Evolutionary conservation across 2,888 invertebrate species (phyloP), one percentile per base, ranked within the genome.

Genomic region (Plagodis dolabraria): DNA sequence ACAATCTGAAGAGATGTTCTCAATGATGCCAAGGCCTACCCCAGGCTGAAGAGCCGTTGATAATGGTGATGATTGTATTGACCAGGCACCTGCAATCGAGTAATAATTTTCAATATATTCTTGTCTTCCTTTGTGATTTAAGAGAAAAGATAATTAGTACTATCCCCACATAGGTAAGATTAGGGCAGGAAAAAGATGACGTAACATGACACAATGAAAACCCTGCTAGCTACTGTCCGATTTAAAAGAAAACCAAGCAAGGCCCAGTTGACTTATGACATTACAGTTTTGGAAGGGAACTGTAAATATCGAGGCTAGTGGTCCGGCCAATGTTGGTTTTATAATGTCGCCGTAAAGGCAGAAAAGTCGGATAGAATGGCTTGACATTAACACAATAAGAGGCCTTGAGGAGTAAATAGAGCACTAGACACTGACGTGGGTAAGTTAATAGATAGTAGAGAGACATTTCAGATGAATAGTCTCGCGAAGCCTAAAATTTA

Each of bases 251-350:
- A 40, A 10, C 10, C 10, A 10, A 10, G 40, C 10, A 40, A 12
- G 38, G 44, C 44, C 52, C 42, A 48, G 5, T 46, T 53, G 77
- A 84, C 80, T 82, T 80, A 67, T 79, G 83, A 77, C 79, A 83
- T 82, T 80, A 72, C 65, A 42, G 10, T 76, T 77, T 76, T 70
- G 70, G 73, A 78, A 76, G 74, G 77, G 68, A 75, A 74, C 73
- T 72, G 54, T 56, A 64, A 76, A 73, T 76, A 77, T 76, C 73
- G 77, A 73, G 80, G 80, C 74, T 78, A 82, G 70, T 69, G 64
- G 72, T 69, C 70, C 68, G 70, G 68, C 53, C 58, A 68, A 62
- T 47, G 53, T 12, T 42, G 35, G 63, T 58, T 68, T 64, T 68
- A 61, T 72, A 75, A 70, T 70, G 71, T 61, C 63, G 65, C 59